Conservation (phyloP, 2,797 vertebrate genomes). For the Brotula barbata region DNA sequence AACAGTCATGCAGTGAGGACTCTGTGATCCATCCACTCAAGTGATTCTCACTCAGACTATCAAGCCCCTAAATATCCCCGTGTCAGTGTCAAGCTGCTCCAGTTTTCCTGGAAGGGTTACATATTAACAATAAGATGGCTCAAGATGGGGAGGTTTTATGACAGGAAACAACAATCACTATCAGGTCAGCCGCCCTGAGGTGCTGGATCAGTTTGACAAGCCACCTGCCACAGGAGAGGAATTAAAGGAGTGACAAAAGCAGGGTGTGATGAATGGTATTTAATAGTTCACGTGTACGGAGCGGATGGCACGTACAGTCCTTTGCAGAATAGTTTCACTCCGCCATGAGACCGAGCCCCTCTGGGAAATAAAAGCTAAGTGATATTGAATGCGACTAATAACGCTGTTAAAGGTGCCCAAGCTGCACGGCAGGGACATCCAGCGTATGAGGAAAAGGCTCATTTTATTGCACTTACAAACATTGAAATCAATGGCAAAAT, state of each 20-base stretch:
- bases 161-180: conserved; percentile 39
- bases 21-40: conserved; percentile 30
- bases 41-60: neutral
- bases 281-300: conserved; percentile 13
- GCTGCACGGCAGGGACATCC: neutral
- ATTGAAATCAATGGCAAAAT: conserved; percentile 1
- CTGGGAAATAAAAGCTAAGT: conserved; percentile 1
- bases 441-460: neutral
- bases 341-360: neutral
- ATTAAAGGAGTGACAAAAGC: conserved; percentile 18
- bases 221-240: conserved; percentile 22
- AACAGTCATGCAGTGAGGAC: conserved; percentile 5
- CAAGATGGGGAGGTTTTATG: conserved; percentile 18
- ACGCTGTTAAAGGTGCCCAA: neutral
- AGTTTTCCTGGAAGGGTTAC: conserved; percentile 34
- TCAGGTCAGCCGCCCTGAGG: conserved; percentile 23
- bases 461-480: neutral
- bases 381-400: conserved; percentile 1
- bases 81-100: neutral
- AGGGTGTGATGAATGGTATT: conserved; percentile 38
- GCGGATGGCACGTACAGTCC: neutral
- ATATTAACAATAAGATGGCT: conserved; percentile 24
- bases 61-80: neutral
- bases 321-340: conserved; percentile 5
- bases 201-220: conserved; percentile 18